Percentiles rank a stretch among this genome's conserved stretches.
These are phyloP conservation scores for Drosophila rhopaloa DNA, from an alignment of 1,140 invertebrate genomes.

Conservation along the genomic window DNA sequence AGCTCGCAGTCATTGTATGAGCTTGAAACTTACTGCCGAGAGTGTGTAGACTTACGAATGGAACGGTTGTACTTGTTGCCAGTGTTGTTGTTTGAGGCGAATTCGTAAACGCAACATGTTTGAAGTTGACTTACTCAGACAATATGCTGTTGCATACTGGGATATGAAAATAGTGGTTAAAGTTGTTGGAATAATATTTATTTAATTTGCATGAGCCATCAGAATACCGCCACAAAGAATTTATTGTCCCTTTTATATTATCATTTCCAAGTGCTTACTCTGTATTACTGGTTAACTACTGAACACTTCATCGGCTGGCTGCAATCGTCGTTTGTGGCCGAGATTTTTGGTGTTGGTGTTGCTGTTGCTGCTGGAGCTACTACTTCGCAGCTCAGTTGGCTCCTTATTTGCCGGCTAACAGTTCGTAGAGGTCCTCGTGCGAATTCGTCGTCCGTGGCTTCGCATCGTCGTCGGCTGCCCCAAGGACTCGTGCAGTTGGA, in stretches of 20 bases:
- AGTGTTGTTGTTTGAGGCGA: slow-evolving; percentile 60
- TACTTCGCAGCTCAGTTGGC: slow-evolving; percentile 16
- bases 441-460: slow-evolving; percentile 36
- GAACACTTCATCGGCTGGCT: slow-evolving; percentile 17
- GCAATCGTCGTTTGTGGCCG: slow-evolving; percentile 50
- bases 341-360: slow-evolving; percentile 38
- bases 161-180: background rate
- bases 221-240: background rate
- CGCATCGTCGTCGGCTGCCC: slow-evolving; percentile 51
- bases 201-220: background rate
- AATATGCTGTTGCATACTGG: slow-evolving; percentile 14
- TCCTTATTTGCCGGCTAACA: slow-evolving; percentile 45
- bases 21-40: slow-evolving; percentile 41
- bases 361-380: slow-evolving; percentile 31
- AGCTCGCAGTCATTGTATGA: slow-evolving; percentile 40
- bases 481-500: slow-evolving; percentile 69
- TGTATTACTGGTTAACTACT: slow-evolving; percentile 36
- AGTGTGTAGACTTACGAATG: slow-evolving; percentile 29
- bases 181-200: background rate
- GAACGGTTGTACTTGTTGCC: slow-evolving; percentile 71
- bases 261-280: background rate
- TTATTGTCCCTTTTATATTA: background rate
- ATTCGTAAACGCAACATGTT: slow-evolving; percentile 71
- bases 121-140: slow-evolving; percentile 15
- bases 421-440: slow-evolving; percentile 49